Conservation (phyloP, 2,113 vertebrate genomes). For the Phrynosoma blainvillii region DNA sequence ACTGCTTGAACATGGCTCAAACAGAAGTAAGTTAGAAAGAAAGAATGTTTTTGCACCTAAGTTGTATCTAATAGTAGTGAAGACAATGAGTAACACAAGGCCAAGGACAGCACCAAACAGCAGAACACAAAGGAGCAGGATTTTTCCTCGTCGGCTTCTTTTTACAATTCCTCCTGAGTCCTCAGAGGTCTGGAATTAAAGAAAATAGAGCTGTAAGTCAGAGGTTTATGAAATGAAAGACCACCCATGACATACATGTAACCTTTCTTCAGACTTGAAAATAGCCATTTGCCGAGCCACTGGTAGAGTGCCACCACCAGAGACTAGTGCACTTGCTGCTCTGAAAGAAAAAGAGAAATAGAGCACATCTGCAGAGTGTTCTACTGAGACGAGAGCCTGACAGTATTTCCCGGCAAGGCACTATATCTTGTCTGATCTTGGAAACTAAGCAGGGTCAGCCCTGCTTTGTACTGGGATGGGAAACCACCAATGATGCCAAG, state of each 20-base stretch:
- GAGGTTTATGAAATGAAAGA: background rate
- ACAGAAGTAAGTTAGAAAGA: slow-evolving; percentile 3
- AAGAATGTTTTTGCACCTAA: slow-evolving; percentile 61
- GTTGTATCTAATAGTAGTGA: slow-evolving; percentile 76
- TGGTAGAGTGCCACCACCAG: background rate
- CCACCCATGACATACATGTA: slow-evolving; percentile 1
- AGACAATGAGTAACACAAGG: slow-evolving; percentile 79
- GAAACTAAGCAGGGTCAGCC: too few species aligned
- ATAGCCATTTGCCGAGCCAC: background rate
- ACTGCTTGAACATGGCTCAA: background rate
- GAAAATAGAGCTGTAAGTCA: slow-evolving; percentile 7
- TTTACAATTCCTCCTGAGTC: slow-evolving; percentile 46
- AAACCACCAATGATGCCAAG: too few species aligned
- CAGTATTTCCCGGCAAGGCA: too few species aligned
- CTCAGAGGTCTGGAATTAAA: slow-evolving; percentile 57
- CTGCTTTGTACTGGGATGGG: too few species aligned
- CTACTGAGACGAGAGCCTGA: background rate
- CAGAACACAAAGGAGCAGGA: slow-evolving; percentile 54
- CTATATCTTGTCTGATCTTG: too few species aligned
- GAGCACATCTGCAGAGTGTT: background rate
- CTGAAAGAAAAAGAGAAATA: background rate
- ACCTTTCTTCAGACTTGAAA: background rate
- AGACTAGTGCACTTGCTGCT: background rate
- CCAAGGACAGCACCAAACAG: slow-evolving; percentile 75
- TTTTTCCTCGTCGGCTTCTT: slow-evolving; percentile 50